Evolutionary conservation across 2,888 invertebrate species (phyloP), one percentile per base, ranked within the genome.

Genomic region (Biston betularia): DNA sequence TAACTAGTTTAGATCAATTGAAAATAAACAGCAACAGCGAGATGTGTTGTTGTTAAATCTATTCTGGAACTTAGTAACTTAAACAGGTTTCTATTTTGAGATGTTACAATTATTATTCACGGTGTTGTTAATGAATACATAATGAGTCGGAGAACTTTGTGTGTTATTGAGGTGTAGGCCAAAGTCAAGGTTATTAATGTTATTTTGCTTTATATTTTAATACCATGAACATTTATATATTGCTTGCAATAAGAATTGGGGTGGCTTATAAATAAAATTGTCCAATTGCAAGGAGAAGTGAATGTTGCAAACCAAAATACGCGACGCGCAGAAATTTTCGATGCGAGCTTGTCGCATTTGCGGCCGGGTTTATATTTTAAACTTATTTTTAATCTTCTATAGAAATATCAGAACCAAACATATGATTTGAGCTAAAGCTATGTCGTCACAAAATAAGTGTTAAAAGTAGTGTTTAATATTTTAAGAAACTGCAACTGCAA

Each of bases 141-240:
- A 52, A 62, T 62, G 46, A 42, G 15, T 57, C 53, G 6, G 35
- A 55, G 38, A 57, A 63, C 67, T 42, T 63, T 65, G 67, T 44
- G 59, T 65, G 67, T 67, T 70, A 49, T 61, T 65, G 59, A 55
- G 46, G 46, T 49, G 45, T 53, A 58, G 68, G 70, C 71, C 74
- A 75, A 73, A 69, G 73, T 69, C 74, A 71, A 70, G 68, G 71
- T 71, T 60, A 71, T 54, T 50, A 45, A 59, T 55, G 45, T 65
- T 54, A 58, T 55, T 65, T 54, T 50, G 55, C n/a, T 33, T 38
- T 35, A 33, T 24, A 40, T 12, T 42, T 14, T 40, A n/a, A 49
- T 44, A 34, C n/a, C n/a, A 1, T 11, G 34, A 14, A 40, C 9
- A 33, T 42, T 7, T 9, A 12, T 52, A 6, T 40, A 34, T 55